A percentile compares a stretch with the other conserved stretches of the same genome.
Evolutionary conservation across 1,140 invertebrate genomes (phyloP).

Genomic region (Aphidius gifuensis): DNA sequence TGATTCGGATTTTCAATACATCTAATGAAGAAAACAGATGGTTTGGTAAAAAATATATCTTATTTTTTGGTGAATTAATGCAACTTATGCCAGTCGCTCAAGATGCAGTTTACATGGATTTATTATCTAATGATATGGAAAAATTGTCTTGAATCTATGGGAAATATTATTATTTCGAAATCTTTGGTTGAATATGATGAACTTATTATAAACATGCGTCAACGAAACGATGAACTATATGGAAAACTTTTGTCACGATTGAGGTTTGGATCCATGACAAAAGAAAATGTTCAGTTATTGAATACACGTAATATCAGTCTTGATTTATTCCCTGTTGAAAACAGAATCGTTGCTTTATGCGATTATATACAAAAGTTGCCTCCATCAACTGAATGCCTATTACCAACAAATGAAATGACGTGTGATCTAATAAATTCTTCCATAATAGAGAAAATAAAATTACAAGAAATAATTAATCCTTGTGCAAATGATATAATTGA

Average conservation of each 20-base stretch:
- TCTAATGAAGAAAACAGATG: constrained; percentile 25
- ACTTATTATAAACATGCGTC: too few relatives aligned
- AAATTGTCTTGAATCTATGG: too few relatives aligned
- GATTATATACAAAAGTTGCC: constrained; percentile 21
- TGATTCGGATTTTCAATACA: constrained; percentile 26
- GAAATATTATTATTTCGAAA: too few relatives aligned
- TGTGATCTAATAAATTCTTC: constrained; percentile 15
- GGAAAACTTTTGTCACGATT: constrained; percentile 24
- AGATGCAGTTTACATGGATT: too few relatives aligned
- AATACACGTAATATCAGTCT: constrained; percentile 23
- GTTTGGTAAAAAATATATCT: constrained; percentile 28
- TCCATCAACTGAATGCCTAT: constrained; percentile 20
- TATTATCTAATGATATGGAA: too few relatives aligned
- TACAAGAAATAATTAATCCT: not conserved
- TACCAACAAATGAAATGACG: constrained; percentile 14
- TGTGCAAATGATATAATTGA: constrained; percentile 7
- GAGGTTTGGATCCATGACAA: constrained; percentile 16
- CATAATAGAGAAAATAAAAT: constrained; percentile 11
- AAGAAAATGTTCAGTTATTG: constrained; percentile 18
- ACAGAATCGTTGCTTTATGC: constrained; percentile 22
- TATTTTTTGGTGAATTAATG: constrained; percentile 39
- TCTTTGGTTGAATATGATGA: too few relatives aligned
- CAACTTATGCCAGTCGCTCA: constrained; percentile 40
- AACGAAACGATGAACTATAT: constrained; percentile 26
- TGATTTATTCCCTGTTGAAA: constrained; percentile 1